Base-by-base conservation (phyloP, 2,888 invertebrate species). In the Loripinus fragilis region DNA sequence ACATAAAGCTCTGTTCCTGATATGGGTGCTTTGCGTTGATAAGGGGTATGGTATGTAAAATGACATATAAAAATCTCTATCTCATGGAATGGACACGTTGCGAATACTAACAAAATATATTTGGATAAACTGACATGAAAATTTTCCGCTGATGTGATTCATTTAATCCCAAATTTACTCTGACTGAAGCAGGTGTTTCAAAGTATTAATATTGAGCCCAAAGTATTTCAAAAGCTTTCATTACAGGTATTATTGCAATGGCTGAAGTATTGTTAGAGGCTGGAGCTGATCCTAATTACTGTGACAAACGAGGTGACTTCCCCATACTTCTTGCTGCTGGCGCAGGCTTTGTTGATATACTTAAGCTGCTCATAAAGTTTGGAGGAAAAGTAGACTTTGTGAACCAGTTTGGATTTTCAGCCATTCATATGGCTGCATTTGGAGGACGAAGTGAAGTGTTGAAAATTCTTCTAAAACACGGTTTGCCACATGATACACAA, bases 351-450 rank as follows among this genome's bases (percentile, higher is more conserved):
- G 50, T 72, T 25, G 76, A 78, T 8, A 81, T 87, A n/a, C 69
- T 83, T 12, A 38, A 78, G 35, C 66, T 83, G 23, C 78, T 91
- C 38, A 74, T 89, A 33, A 72, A 86, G 15, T 67, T 84, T 68
- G 83, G 83, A 10, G 86, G 85, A n/a, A 74, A 89, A 50, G 85
- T 90, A 2, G 77, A 88, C 52, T 64, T 65, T 20, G 60, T 74
- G 20, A 86, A 87, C 73, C 42, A 64, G 41, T 76, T 81, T 35
- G 85, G 85, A 12, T 90, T 90, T 80, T 78, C 83, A n/a, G 85
- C 90, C 20, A 38, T 91, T 15, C 91, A 91, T 78, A 78, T 86
- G 23, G 90, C 91, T 23, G 86, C 90, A 15, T 89, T 89, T 89
- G 88, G 89, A 33, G 89, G 90, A n/a, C 80, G 85, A 38, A 28